These are phyloP conservation scores for Ursus arctos DNA, from an alignment of 2,113 vertebrate genomes.

Conservation along the genomic window DNA sequence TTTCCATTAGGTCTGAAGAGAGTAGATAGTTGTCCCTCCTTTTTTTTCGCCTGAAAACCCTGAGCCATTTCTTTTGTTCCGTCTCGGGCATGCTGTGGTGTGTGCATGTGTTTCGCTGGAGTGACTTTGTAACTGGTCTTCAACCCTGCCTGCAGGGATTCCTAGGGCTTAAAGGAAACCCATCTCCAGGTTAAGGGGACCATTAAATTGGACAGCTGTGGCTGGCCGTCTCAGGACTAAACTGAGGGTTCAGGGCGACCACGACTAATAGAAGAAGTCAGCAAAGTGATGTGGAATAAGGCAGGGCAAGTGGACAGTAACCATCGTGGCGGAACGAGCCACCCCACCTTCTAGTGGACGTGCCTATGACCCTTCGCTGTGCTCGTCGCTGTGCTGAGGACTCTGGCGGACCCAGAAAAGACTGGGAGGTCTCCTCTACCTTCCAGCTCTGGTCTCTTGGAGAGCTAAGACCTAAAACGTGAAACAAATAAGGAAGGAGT, in stretches of 20 bases:
- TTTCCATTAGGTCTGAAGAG: neutral
- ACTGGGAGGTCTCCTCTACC: neutral
- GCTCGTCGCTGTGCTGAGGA: neutral
- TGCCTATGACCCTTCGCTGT: neutral
- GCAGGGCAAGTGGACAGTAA: neutral
- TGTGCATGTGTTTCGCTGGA: constrained; percentile 21
- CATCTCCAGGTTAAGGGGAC: neutral
- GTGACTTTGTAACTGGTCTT: neutral
- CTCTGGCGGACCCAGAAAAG: neutral
- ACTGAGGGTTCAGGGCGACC: neutral
- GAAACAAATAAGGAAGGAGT: neutral
- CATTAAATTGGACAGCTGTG: neutral
- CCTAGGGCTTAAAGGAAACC: neutral
- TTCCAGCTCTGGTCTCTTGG: neutral
- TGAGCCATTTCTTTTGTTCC: constrained; percentile 32
- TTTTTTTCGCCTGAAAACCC: neutral
- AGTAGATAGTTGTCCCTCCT: neutral
- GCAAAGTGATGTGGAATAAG: neutral
- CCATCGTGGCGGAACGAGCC: neutral
- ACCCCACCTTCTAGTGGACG: neutral
- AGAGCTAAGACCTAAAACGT: constrained; percentile 21
- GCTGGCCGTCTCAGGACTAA: neutral
- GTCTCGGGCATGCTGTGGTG: neutral
- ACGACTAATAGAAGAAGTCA: constrained; percentile 2
- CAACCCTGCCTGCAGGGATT: neutral